These are phyloP conservation scores for Ecliptopera silaceata DNA, from an alignment of 2,888 invertebrate genomes.

Conservation along the genomic window DNA sequence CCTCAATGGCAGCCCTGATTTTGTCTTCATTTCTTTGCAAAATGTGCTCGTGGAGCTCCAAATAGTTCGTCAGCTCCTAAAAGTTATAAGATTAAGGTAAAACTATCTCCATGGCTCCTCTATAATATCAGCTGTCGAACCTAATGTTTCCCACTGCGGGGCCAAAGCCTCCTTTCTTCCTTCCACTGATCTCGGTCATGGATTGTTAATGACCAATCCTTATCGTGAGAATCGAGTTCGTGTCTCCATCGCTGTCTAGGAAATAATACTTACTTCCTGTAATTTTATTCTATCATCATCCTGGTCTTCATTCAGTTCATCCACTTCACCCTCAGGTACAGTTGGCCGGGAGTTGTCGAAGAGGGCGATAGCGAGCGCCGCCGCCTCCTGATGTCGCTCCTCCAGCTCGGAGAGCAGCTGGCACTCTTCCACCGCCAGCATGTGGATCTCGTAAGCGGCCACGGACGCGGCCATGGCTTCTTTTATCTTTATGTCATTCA, in stretches of 20 bases:
- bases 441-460: constrained; percentile 15
- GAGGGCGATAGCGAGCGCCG: constrained; percentile 1
- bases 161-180: too few species aligned
- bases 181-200: too few species aligned
- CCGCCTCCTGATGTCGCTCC: constrained; percentile 13
- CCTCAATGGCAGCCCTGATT: constrained; percentile 7
- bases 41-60: constrained; percentile 21
- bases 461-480: constrained; percentile 9
- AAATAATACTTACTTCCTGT: constrained; percentile 1
- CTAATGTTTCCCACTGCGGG: too few species aligned
- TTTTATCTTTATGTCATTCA: constrained; percentile 43
- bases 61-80: constrained; percentile 22
- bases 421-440: constrained; percentile 11
- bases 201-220: too few species aligned
- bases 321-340: background rate
- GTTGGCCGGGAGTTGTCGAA: constrained; percentile 9
- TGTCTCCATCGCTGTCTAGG: too few species aligned
- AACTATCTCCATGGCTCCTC: too few species aligned
- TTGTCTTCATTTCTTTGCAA: constrained; percentile 18
- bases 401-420: constrained; percentile 7
- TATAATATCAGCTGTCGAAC: too few species aligned
- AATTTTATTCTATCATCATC: constrained; percentile 7
- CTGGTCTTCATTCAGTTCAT: background rate
- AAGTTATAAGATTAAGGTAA: background rate
- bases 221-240: too few species aligned